Base-by-base conservation (phyloP, 2,797 vertebrate genomes). In the Xenopus petersii region DNA sequence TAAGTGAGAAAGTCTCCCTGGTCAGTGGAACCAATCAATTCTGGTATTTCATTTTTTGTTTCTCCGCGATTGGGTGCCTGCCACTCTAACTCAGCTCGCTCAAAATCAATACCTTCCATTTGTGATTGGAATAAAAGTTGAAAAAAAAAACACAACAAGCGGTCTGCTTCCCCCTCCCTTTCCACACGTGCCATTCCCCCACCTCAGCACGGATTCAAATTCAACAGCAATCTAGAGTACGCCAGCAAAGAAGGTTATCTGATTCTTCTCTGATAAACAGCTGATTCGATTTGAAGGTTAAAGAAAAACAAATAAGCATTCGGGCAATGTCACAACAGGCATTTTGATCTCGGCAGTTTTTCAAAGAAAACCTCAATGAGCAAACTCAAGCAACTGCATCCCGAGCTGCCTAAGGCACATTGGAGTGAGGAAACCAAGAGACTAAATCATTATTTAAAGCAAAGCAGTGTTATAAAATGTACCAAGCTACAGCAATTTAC, bases 41-140 rank as follows among this genome's bases (percentile, higher is more conserved):
- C 89, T 88, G 86, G 84, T 89, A 92, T 95, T 95, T 95, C 93
- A 96, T 95, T 93, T 21, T 86, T 87, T 93, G 89, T 92, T 93
- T 89, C 88, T 90, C 88, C 88, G 92, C 93, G 89, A 89, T 90
- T 91, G 89, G 87, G 86, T 89, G 91, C 90, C 88, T 79, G 82
- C 82, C 87, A 87, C 89, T 87, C 87, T 89, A 86, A 87, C 88
- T 89, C 84, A 85, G 80, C 86, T 84, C 82, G 88, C 87, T 89
- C 86, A 88, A 87, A 90, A 91, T 92, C 91, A 88, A 92, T 92
- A 90, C 82, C 86, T 88, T 87, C 83, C 87, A 88, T 88, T 85
- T 89, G 88, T 84, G 80, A 81, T 89, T 85, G 85, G 84, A 85
- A 86, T 87, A 73, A 79, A 79, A 79, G 71, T 74, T 79, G n/a